These are phyloP conservation scores for Dynastes tityus DNA, from an alignment of 2,888 invertebrate species.

Conservation along the genomic window DNA sequence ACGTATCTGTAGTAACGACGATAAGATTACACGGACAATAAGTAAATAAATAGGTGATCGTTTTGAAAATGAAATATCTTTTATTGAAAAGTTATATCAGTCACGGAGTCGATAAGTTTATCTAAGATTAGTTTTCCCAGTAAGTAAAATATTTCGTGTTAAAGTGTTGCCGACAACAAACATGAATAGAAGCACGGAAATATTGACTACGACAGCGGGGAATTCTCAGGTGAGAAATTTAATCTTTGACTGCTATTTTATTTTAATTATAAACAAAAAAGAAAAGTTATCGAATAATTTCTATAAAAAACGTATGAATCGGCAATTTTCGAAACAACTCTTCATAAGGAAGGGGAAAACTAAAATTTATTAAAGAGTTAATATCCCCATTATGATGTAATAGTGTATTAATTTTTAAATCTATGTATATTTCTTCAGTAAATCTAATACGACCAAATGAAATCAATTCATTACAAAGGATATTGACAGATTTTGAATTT, in stretches of 20 bases:
- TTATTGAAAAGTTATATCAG: conserved; percentile 27
- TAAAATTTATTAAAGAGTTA: too few relatives aligned
- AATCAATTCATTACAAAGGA: too few relatives aligned
- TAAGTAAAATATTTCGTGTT: conserved; percentile 18
- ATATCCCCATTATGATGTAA: too few relatives aligned
- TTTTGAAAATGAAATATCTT: conserved; percentile 22
- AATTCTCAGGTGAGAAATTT: conserved; percentile 49
- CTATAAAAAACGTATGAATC: neutral
- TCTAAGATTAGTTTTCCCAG: conserved; percentile 34
- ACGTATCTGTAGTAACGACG: neutral
- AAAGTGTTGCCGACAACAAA: conserved; percentile 9
- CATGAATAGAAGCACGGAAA: conserved; percentile 56
- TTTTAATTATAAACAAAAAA: neutral
- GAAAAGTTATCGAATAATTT: neutral
- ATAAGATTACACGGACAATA: conserved; percentile 9
- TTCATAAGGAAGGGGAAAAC: too few relatives aligned
- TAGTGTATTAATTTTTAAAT: too few relatives aligned
- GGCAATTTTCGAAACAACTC: too few relatives aligned
- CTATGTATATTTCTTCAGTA: too few relatives aligned
- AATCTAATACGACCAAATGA: too few relatives aligned
- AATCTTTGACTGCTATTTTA: conserved; percentile 17
- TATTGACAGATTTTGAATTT: too few relatives aligned
- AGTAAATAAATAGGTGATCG: conserved; percentile 11
- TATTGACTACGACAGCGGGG: conserved; percentile 51
- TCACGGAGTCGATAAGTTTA: conserved; percentile 34